Percentiles rank a stretch among this genome's conserved stretches.
Evolutionary conservation across 2,113 vertebrate genomes (phyloP).

Genomic region (Chamaetylas fuelleborni): DNA sequence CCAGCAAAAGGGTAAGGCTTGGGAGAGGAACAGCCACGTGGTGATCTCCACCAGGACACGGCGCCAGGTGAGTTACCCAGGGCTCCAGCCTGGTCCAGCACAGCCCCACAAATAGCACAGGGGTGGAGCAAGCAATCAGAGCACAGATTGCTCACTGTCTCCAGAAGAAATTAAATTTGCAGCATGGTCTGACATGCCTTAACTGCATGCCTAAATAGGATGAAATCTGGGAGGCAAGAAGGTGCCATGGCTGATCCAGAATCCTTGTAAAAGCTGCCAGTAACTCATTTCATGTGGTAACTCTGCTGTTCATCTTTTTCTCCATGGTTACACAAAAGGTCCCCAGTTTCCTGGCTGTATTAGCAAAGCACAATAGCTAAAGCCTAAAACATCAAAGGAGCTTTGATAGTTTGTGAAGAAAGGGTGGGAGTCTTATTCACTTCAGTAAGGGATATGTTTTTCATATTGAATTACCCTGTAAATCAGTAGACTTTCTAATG

Average conservation of each 20-base stretch:
- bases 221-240: not conserved
- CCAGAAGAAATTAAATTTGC: not conserved
- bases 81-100: not conserved
- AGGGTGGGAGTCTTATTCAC: constrained; percentile 16
- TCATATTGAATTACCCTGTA: constrained; percentile 42
- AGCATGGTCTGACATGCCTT: not conserved
- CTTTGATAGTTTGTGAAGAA: constrained; percentile 20
- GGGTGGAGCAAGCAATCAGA: not conserved
- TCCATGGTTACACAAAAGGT: constrained; percentile 23
- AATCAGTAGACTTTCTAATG: constrained; percentile 38
- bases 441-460: constrained; percentile 37
- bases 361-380: constrained; percentile 29
- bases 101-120: not conserved
- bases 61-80: not conserved
- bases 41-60: not conserved
- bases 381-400: constrained; percentile 26
- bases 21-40: not conserved
- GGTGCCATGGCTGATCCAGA: not conserved
- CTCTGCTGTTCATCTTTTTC: not conserved
- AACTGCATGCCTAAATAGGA: not conserved
- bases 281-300: not conserved
- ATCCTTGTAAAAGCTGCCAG: not conserved
- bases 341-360: not conserved
- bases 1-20: not conserved
- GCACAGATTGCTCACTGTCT: not conserved